A percentile compares a stretch with the other conserved stretches of the same genome.
These are phyloP conservation scores for Hydriomena furcata DNA, from an alignment of 2,888 invertebrate species.

Conservation along the genomic window DNA sequence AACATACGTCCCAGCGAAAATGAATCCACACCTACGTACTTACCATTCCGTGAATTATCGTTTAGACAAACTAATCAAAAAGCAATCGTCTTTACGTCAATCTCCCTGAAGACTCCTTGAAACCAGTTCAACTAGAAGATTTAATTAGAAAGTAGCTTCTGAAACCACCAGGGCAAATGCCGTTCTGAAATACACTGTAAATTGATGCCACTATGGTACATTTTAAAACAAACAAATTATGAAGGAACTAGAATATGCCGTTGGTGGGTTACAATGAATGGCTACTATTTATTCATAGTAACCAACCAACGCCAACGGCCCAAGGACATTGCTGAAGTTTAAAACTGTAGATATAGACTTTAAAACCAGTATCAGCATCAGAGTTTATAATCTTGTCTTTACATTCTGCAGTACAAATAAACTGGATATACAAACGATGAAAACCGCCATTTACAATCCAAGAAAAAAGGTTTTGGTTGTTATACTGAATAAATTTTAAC, in stretches of 20 bases:
- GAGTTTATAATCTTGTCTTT: conserved; percentile 51
- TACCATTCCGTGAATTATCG: background rate
- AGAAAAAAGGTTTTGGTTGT: too few species aligned
- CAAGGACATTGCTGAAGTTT: conserved; percentile 34
- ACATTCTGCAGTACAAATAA: conserved; percentile 61
- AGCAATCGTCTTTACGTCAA: conserved; percentile 9
- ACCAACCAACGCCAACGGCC: too few species aligned
- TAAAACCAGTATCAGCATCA: conserved; percentile 38
- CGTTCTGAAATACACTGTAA: conserved; percentile 11
- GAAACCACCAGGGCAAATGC: background rate
- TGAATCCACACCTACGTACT: background rate
- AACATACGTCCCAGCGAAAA: too few species aligned
- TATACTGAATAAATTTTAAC: too few species aligned
- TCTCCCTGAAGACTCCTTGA: conserved; percentile 17
- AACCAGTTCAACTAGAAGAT: conserved; percentile 22
- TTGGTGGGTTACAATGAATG: conserved; percentile 21
- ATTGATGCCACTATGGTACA: background rate
- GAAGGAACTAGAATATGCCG: conserved; percentile 10
- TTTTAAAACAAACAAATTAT: conserved; percentile 9
- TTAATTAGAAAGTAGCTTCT: conserved; percentile 21
- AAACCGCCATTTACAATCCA: too few species aligned
- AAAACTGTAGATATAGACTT: conserved; percentile 22
- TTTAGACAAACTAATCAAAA: conserved; percentile 12
- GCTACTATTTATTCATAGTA: too few species aligned
- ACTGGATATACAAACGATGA: conserved; percentile 22